Base-by-base conservation (phyloP, 2,888 invertebrate species). In the Tiliacea aurago region DNA sequence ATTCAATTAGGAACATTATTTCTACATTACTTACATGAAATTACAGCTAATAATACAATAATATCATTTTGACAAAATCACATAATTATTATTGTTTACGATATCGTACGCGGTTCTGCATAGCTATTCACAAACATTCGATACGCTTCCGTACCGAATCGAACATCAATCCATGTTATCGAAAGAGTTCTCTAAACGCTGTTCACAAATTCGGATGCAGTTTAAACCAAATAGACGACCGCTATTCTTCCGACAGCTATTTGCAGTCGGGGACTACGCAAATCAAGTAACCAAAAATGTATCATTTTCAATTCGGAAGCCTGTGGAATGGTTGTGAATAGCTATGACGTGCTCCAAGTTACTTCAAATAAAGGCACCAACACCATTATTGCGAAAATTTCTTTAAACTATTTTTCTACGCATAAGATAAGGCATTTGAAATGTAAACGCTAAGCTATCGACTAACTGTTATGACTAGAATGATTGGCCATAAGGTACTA, bases 21-120 rank as follows among this genome's bases (percentile, higher is more conserved):
- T 75, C 61, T 80, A 75, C 55, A 66, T 23, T 65, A 74, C 68
- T 61, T 78, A 78, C 61, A 75, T n/a, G 4, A 58, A 74, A 74
- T 74, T 65, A 80, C 28, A 72, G 4, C 41, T 51, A 64, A 53
- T 67, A 59, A 23, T 63, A 58, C n/a, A 71, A 45, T 62, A 62
- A 76, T 75, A 75, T 75, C 69, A 76, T 37, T 51, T n/a, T 43
- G 11, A 45, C 20, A 45, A 43, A 20, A 49, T 33, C 23, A 33
- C 15, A 20, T 47, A 20, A 23, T 15, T 23, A 45, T 41, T 3
- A 47, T 47, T 37, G 37, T 49, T 56, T 56, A 20, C 11, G 5
- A 18, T 62, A 53, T 18, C 23, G 23, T 37, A 41, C 53, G 20
- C 18, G 15, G 18, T 53, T 53, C 4, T 1, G 15, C 5, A 41